Base-by-base conservation (phyloP, 2,888 invertebrate species). In the Syrphus vitripennis region DNA sequence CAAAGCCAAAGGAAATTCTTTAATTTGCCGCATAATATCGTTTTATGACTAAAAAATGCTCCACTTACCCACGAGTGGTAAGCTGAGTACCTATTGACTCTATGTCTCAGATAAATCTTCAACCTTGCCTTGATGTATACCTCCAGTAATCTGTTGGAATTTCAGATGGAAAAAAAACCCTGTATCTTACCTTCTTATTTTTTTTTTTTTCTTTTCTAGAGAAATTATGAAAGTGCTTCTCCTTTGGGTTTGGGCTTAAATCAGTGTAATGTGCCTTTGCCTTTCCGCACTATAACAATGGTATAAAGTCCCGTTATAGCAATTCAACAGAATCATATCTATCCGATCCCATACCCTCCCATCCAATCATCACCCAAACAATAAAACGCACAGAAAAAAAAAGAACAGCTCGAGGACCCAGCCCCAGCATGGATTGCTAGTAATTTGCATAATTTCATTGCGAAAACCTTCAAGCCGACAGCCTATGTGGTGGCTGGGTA, bases 401-500 rank as follows among this genome's bases (percentile, higher is more conserved):
- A 26, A 63, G 50, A 34, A 19, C 31, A 9, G n/a, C 67, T 31
- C 34, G 34, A 76, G 53, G 71, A 76, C 71, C 48, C 67, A 63
- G 34, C 61, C 69, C 65, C 65, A 67, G 50, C 50, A 34, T 40
- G 76, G 81, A 84, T 81, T 80, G 67, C 76, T 72, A 80, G 76
- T 76, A 72, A 84, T 84, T 84, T 84, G 81, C 84, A 84, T 84
- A 84, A 84, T 84, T 84, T 69, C 81, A 80, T 72, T 61, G 75
- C 50, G 31, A 82, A n/a, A 59, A 55, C 21, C 24, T 34, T 50
- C 21, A 67, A 67, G 34, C 40, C 24, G 12, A 21, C 6, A 31
- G 65, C 31, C 42, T 67, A 31, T 31, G 45, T 7, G 26, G 24
- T 34, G 34, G 34, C 34, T 9, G 34, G 3, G 34, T 1, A 0